Percentiles rank a stretch among this genome's conserved stretches.
phyloP scores from a whole-genome alignment of 2,797 vertebrate genomes.

The Cheirogaleus major region DNA sequence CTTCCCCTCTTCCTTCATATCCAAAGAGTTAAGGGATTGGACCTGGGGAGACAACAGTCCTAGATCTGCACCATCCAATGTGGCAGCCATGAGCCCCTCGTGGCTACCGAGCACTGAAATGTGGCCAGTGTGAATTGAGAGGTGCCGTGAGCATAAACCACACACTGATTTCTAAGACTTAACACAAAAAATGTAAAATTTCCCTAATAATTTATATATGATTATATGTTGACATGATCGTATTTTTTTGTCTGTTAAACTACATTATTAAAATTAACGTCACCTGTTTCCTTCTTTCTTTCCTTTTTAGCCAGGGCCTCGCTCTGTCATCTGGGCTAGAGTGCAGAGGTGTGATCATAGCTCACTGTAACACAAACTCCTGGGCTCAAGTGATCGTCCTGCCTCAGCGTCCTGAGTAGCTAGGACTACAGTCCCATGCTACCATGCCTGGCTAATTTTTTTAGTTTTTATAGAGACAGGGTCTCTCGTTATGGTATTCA shows the following conservation, averaged over 20 bases:
- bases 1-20: too few relatives aligned
- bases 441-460: background rate
- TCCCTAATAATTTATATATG: background rate
- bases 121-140: background rate
- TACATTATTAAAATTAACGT: background rate
- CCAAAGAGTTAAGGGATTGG: background rate
- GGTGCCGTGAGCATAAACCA: background rate
- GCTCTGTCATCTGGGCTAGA: background rate
- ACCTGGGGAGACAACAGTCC: background rate
- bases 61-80: accelerated
- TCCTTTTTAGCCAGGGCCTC: background rate
- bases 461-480: background rate
- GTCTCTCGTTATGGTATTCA: background rate
- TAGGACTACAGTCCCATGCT: too few relatives aligned
- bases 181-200: background rate
- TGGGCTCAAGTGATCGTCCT: background rate
- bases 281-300: background rate
- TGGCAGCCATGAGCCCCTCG: background rate
- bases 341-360: background rate
- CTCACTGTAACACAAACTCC: background rate
- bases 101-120: background rate
- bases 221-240: background rate
- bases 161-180: background rate
- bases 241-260: background rate
- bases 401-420: too few relatives aligned